phyloP scores from a whole-genome alignment of 2,888 invertebrate genomes.

The Apodemia zela region DNA sequence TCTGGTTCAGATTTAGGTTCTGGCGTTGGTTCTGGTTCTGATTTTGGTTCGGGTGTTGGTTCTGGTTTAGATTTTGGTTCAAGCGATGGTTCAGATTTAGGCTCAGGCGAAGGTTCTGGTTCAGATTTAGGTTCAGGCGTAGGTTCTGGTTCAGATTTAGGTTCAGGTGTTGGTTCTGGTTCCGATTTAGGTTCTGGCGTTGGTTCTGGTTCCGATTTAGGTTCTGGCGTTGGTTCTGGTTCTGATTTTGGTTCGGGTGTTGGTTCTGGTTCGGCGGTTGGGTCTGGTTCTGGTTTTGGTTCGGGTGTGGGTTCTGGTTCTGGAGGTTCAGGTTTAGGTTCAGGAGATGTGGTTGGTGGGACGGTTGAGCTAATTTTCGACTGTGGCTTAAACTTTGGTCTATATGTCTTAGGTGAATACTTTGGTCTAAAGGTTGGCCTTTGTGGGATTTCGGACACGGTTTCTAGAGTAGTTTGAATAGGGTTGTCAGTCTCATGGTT shows the following conservation, averaged over 20 bases:
- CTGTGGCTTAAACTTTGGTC: slow-evolving; percentile 52
- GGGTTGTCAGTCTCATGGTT: slow-evolving; percentile 34
- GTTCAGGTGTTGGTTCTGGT: slow-evolving; percentile 41
- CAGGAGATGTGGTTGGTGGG: slow-evolving; percentile 50
- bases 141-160: slow-evolving; percentile 40
- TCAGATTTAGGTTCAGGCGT: slow-evolving; percentile 58
- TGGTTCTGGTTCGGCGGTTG: slow-evolving; percentile 46
- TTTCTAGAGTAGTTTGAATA: slow-evolving; percentile 40
- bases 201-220: slow-evolving; percentile 59
- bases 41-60: slow-evolving; percentile 54
- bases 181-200: slow-evolving; percentile 49
- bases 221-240: slow-evolving; percentile 48
- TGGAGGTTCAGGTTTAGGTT: slow-evolving; percentile 61
- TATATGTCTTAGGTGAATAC: slow-evolving; percentile 56
- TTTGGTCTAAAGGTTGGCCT: slow-evolving; percentile 41
- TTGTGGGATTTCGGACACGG: slow-evolving; percentile 35
- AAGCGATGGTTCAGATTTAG: slow-evolving; percentile 54
- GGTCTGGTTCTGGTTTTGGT: slow-evolving; percentile 42
- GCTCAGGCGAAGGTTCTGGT: slow-evolving; percentile 51
- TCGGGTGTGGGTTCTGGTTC: slow-evolving; percentile 44
- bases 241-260: slow-evolving; percentile 47
- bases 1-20: slow-evolving; percentile 49
- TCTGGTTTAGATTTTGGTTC: slow-evolving; percentile 64
- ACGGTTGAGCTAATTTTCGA: slow-evolving; percentile 48
- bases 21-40: slow-evolving; percentile 36